Evolutionary conservation across 2,888 invertebrate species (phyloP).

Genomic region (Synanthedon formicaeformis): DNA sequence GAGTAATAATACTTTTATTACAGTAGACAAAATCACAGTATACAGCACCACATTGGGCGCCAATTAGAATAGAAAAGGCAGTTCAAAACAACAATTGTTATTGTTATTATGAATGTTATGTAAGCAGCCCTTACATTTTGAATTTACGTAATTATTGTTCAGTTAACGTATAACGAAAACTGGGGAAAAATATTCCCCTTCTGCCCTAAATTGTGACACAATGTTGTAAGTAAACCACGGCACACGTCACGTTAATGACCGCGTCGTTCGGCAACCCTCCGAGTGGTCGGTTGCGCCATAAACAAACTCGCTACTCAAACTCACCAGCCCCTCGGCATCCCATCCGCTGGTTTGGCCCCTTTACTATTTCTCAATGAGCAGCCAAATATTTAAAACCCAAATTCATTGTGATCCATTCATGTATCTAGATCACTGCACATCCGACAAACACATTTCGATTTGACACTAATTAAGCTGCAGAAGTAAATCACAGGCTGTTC

Average conservation of each 20-base stretch:
- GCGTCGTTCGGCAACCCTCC: slow-evolving; percentile 8
- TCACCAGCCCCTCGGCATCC: slow-evolving; percentile 37
- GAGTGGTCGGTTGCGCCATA: slow-evolving; percentile 15
- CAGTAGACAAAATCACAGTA: neutral
- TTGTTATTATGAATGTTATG: too few relatives aligned
- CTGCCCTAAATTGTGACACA: slow-evolving; percentile 14
- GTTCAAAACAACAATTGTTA: neutral
- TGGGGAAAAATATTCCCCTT: neutral
- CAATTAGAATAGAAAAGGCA: slow-evolving; percentile 6
- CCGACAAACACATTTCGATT: too few relatives aligned
- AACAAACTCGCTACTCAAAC: slow-evolving; percentile 12
- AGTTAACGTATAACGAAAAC: too few relatives aligned
- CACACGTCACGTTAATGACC: slow-evolving; percentile 23
- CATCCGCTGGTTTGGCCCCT: slow-evolving; percentile 9
- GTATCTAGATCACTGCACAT: slow-evolving; percentile 6
- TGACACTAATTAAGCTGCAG: neutral
- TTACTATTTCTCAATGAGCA: slow-evolving; percentile 11
- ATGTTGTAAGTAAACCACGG: slow-evolving; percentile 26
- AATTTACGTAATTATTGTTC: too few relatives aligned
- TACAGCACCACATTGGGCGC: slow-evolving; percentile 25
- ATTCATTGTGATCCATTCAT: neutral
- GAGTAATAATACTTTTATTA: neutral
- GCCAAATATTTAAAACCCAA: neutral
- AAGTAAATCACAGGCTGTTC: neutral
- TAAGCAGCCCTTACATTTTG: too few relatives aligned